Evolutionary conservation across 2,797 vertebrate species (phyloP).

Genomic region (Triplophysa bombifrons): DNA sequence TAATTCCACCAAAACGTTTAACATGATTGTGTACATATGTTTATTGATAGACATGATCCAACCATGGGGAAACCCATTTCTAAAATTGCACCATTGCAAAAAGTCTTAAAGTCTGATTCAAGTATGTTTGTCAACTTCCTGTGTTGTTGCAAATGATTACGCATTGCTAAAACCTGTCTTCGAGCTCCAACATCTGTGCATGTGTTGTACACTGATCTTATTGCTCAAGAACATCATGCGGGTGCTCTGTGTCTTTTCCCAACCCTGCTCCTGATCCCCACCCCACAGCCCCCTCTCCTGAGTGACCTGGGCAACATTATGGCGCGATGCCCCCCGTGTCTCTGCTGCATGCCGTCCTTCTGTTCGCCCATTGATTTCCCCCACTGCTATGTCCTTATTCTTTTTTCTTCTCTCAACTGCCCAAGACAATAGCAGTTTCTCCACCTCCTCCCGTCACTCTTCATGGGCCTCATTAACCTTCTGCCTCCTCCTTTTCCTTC

Average conservation of each 20-base stretch:
- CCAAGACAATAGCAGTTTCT: slow-evolving; percentile 56
- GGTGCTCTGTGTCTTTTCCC: background rate
- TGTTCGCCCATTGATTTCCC: slow-evolving; percentile 66
- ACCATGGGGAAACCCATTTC: background rate
- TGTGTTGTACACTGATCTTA: slow-evolving; percentile 7
- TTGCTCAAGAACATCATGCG: background rate
- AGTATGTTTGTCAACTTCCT: background rate
- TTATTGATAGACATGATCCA: background rate
- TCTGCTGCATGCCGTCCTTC: slow-evolving; percentile 56
- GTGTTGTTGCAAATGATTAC: background rate
- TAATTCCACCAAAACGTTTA: background rate
- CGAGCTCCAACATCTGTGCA: background rate
- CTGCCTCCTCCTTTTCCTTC: slow-evolving; percentile 53
- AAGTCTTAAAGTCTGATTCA: background rate
- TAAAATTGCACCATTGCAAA: slow-evolving; percentile 3
- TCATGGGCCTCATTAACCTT: slow-evolving; percentile 69
- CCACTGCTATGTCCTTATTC: slow-evolving; percentile 38
- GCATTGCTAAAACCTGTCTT: background rate
- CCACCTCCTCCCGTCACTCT: background rate
- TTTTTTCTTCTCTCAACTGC: slow-evolving; percentile 43
- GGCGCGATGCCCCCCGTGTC: slow-evolving; percentile 51
- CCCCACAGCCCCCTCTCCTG: background rate
- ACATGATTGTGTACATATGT: background rate
- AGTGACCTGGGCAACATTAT: slow-evolving; percentile 55
- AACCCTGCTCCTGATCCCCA: background rate